A percentile compares a stretch with the other conserved stretches of the same genome.
phyloP scores from a whole-genome alignment of 2,797 vertebrate genomes.

The Chromobotia macracanthus region DNA sequence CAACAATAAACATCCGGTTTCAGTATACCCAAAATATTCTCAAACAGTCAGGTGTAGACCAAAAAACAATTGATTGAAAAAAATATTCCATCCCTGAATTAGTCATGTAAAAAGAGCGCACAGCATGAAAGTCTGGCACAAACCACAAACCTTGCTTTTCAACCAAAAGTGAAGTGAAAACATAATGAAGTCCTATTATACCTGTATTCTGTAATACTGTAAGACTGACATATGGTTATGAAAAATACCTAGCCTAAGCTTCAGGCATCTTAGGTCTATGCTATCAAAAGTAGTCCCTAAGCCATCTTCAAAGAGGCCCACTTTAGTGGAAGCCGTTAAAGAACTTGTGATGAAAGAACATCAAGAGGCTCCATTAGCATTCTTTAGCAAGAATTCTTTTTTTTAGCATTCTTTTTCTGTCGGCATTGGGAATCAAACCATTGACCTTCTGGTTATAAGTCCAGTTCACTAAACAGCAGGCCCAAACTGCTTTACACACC shows the following conservation, averaged over 20 bases:
- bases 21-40: slow-evolving; percentile 33
- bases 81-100: slow-evolving; percentile 1
- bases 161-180: neutral
- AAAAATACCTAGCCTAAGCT: slow-evolving; percentile 14
- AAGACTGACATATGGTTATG: slow-evolving; percentile 11
- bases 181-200: neutral
- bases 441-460: too few species aligned
- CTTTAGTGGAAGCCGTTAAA: slow-evolving; percentile 34
- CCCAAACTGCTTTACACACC: too few species aligned
- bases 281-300: slow-evolving; percentile 37
- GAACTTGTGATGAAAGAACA: slow-evolving; percentile 44
- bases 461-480: too few species aligned
- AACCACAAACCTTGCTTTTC: slow-evolving; percentile 5
- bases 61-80: slow-evolving; percentile 31
- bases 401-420: too few species aligned
- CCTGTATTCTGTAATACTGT: neutral
- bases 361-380: slow-evolving; percentile 24
- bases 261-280: slow-evolving; percentile 24
- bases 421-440: too few species aligned
- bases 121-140: neutral
- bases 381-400: too few species aligned
- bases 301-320: slow-evolving; percentile 47
- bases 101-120: neutral
- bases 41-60: slow-evolving; percentile 28
- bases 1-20: slow-evolving; percentile 48